A percentile compares a stretch with the other conserved stretches of the same genome.
These are phyloP conservation scores for Napeogenes inachia DNA, from an alignment of 2,888 invertebrate genomes.

Conservation along the genomic window DNA sequence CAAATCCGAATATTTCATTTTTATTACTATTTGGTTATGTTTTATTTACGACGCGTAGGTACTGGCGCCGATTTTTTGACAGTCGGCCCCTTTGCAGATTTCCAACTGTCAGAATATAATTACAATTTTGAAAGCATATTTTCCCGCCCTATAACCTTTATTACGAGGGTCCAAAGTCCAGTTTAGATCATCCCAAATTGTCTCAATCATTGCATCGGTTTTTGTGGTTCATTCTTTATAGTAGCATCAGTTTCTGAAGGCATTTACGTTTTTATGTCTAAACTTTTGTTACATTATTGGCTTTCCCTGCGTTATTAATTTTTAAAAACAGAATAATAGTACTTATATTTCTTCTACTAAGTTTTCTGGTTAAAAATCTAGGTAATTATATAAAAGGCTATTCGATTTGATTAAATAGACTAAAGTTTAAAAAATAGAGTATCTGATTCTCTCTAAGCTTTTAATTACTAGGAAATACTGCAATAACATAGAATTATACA, in stretches of 20 bases:
- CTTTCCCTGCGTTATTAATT: constrained; percentile 11
- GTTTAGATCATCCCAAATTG: constrained; percentile 34
- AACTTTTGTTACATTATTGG: constrained; percentile 20
- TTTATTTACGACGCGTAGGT: constrained; percentile 63
- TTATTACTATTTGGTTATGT: constrained; percentile 47
- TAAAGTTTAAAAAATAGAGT: constrained; percentile 4
- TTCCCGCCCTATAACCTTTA: constrained; percentile 20
- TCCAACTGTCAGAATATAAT: constrained; percentile 75
- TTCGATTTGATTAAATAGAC: constrained; percentile 4
- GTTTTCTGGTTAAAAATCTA: too few species aligned
- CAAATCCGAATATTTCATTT: constrained; percentile 41
- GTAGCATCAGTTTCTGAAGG: constrained; percentile 50
- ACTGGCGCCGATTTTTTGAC: constrained; percentile 72
- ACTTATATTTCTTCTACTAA: constrained; percentile 11
- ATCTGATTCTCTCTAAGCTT: too few species aligned
- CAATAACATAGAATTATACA: too few species aligned
- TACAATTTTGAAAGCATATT: constrained; percentile 38
- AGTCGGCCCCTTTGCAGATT: constrained; percentile 71
- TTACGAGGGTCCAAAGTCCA: constrained; percentile 17
- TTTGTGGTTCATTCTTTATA: constrained; percentile 65
- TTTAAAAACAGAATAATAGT: not conserved
- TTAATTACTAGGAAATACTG: too few species aligned
- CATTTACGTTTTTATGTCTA: constrained; percentile 40
- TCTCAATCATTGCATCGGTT: constrained; percentile 41
- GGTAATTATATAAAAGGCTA: too few species aligned